These are phyloP conservation scores for Caenorhabditis imperialis DNA, from an alignment of 2,888 invertebrate species.

Conservation along the genomic window DNA sequence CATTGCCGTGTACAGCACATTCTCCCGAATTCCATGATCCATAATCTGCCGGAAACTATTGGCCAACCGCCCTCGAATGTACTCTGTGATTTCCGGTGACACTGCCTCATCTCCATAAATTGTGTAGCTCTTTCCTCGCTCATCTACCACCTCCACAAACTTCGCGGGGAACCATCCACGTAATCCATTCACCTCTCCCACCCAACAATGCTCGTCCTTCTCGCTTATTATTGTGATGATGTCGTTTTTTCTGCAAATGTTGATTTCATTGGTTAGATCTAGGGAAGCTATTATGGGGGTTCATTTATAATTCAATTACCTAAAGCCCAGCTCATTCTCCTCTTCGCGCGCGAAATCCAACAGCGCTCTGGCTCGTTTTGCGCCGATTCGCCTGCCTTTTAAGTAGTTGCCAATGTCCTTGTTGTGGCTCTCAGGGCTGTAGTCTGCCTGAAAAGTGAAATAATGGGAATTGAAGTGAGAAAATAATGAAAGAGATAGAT, in stretches of 20 bases:
- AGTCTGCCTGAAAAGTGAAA: conserved; percentile 84
- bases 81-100: conserved; percentile 94
- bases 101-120: conserved; percentile 92
- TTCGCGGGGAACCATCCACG: conserved; percentile 82
- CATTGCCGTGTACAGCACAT: conserved; percentile 80
- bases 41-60: conserved; percentile 71
- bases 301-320: conserved; percentile 39
- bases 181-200: conserved; percentile 81
- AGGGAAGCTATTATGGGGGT: not conserved
- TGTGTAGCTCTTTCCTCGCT: conserved; percentile 86
- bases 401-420: conserved; percentile 94
- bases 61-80: conserved; percentile 86
- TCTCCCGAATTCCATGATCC: conserved; percentile 75
- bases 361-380: conserved; percentile 92
- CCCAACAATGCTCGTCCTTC: conserved; percentile 82
- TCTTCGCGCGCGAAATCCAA: conserved; percentile 88
- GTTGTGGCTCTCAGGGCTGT: conserved; percentile 94
- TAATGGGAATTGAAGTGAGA: not conserved
- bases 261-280: no score
- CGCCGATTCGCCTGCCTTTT: conserved; percentile 90
- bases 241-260: conserved; percentile 91
- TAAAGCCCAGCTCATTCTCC: conserved; percentile 95
- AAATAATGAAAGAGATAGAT: not conserved
- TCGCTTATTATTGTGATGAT: conserved; percentile 88
- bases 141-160: conserved; percentile 87